Conservation (phyloP, 2,888 invertebrate genomes). For the Drepana falcataria region DNA sequence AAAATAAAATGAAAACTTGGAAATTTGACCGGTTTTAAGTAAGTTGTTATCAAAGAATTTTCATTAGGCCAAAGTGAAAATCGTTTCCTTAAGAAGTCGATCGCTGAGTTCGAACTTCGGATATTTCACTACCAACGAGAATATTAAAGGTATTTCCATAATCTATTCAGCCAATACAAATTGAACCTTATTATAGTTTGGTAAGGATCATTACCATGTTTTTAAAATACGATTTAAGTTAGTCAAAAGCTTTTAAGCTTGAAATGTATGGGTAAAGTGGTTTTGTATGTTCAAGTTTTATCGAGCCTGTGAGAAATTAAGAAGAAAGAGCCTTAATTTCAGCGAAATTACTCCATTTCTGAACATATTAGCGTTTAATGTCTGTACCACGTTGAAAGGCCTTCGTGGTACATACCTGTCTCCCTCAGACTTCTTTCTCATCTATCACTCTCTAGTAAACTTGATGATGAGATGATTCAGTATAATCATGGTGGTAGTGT, state of each 20-base stretch:
- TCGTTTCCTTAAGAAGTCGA: slow-evolving; percentile 59
- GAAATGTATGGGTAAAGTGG: not conserved
- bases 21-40: slow-evolving; percentile 39
- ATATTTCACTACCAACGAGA: slow-evolving; percentile 42
- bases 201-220: slow-evolving; percentile 1
- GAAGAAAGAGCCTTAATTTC: too few species aligned
- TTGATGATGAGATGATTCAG: too few species aligned
- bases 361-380: too few species aligned
- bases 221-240: not conserved
- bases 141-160: slow-evolving; percentile 69
- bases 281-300: not conserved
- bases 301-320: too few species aligned
- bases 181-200: slow-evolving; percentile 1
- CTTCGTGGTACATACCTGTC: too few species aligned
- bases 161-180: slow-evolving; percentile 52
- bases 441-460: too few species aligned
- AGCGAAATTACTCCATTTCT: too few species aligned
- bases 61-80: slow-evolving; percentile 70
- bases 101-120: slow-evolving; percentile 47
- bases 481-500: too few species aligned
- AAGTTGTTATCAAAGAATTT: slow-evolving; percentile 60
- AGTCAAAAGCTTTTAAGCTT: not conserved
- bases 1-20: slow-evolving; percentile 24
- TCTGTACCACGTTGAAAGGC: too few species aligned
- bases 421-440: too few species aligned